These are phyloP conservation scores for Anas bernieri DNA, from an alignment of 2,797 vertebrate species.

Conservation along the genomic window DNA sequence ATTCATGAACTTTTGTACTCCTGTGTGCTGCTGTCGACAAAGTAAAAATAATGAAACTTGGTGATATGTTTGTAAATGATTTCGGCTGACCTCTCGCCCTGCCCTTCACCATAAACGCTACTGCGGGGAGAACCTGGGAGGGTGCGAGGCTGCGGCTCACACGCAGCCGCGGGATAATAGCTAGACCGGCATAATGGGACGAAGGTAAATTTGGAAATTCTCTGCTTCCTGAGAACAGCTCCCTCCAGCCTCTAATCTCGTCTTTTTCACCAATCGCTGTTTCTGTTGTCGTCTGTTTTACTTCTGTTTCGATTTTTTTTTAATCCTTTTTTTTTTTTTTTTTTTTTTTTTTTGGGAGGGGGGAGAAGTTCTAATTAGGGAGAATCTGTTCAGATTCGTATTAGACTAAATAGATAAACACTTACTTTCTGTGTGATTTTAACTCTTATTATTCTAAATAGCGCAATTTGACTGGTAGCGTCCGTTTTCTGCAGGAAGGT, in stretches of 20 bases:
- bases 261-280: slow-evolving; percentile 11
- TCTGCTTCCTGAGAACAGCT: slow-evolving; percentile 36
- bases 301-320: slow-evolving; percentile 51
- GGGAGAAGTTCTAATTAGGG: neutral
- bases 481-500: slow-evolving; percentile 8
- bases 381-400: neutral
- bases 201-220: slow-evolving; percentile 60
- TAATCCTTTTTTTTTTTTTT: neutral
- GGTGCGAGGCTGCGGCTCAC: slow-evolving; percentile 70
- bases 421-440: slow-evolving; percentile 10
- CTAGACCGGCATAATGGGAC: slow-evolving; percentile 57
- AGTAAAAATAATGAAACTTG: slow-evolving; percentile 93
- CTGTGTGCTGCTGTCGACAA: slow-evolving; percentile 86
- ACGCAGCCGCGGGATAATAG: slow-evolving; percentile 55
- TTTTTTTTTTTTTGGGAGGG: neutral
- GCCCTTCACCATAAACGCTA: slow-evolving; percentile 83
- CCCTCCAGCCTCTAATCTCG: slow-evolving; percentile 9
- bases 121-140: slow-evolving; percentile 75
- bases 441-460: slow-evolving; percentile 5
- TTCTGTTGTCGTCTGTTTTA: slow-evolving; percentile 43
- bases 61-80: slow-evolving; percentile 94
- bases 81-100: slow-evolving; percentile 89
- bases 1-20: slow-evolving; percentile 90
- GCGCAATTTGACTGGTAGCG: neutral
- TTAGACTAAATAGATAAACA: slow-evolving; percentile 24